phyloP scores from a whole-genome alignment of 1,140 invertebrate genomes.

The Drosophila chauvacae region DNA sequence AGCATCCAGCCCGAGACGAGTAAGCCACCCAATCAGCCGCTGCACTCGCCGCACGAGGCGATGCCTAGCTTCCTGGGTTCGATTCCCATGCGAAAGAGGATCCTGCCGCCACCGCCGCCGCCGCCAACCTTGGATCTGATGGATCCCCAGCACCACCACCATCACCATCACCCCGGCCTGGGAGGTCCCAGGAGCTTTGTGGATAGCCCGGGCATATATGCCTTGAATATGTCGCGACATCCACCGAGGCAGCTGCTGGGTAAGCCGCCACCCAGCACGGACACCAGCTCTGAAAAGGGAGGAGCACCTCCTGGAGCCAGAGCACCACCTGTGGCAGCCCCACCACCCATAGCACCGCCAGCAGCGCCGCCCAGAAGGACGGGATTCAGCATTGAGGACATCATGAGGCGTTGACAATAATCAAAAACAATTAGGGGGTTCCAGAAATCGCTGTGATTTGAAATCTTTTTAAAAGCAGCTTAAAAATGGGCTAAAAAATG shows the following conservation, averaged over 20 bases:
- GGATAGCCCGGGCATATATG: slow-evolving; percentile 64
- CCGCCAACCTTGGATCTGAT: slow-evolving; percentile 34
- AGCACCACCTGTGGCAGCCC: slow-evolving; percentile 63
- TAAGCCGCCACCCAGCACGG: slow-evolving; percentile 49
- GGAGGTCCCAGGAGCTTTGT: slow-evolving; percentile 48
- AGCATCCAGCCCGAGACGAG: slow-evolving; percentile 78
- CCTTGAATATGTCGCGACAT: slow-evolving; percentile 71
- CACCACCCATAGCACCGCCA: slow-evolving; percentile 58
- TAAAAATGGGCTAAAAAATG: neutral
- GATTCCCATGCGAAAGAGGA: slow-evolving; percentile 86
- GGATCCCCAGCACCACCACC: slow-evolving; percentile 37
- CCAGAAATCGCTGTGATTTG: neutral
- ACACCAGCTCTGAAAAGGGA: slow-evolving; percentile 51
- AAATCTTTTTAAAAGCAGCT: neutral
- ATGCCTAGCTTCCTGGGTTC: slow-evolving; percentile 87
- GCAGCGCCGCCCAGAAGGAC: slow-evolving; percentile 86
- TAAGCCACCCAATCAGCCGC: slow-evolving; percentile 64
- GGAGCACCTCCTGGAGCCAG: slow-evolving; percentile 15
- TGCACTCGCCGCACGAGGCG: slow-evolving; percentile 84
- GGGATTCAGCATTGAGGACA: slow-evolving; percentile 90
- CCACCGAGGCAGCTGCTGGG: slow-evolving; percentile 65
- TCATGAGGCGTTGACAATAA: slow-evolving; percentile 87
- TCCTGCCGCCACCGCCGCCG: slow-evolving; percentile 71
- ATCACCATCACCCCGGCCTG: slow-evolving; percentile 50
- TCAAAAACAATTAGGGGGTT: neutral